Base-by-base conservation (phyloP, 2,888 invertebrate species). In the Parapristionchus giblindavisi region DNA sequence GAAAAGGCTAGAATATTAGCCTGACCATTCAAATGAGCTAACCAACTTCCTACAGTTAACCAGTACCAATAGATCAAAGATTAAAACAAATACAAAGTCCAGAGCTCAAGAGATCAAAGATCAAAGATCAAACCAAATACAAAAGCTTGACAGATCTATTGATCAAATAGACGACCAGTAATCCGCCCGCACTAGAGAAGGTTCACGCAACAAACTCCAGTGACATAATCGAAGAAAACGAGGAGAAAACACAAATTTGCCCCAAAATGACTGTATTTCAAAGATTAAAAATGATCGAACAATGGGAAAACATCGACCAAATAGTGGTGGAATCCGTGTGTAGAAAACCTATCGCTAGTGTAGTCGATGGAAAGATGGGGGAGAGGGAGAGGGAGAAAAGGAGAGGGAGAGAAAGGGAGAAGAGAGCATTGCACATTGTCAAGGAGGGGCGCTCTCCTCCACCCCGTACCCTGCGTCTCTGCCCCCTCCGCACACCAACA, bases 391-490 rank as follows among this genome's bases (percentile, higher is more conserved):
- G 29, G 60, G 21, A 24, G 63, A 29, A n/a, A n/a, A 60, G 21
- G 34, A 24, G 60, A 24, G 32, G 34, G 60, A 36, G 32, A 29
- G 34, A 21, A 60, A 36, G 36, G 32, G 60, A 34, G 21, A 6
- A 27, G 21, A 11, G 63, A 14, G 63, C 6, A 29, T 14, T 17
- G 43, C 27, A 40, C 11, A 5, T 8, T 11, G 38, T 3, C 29
- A 29, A 0, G 34, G 34, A 11, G 43, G 63, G 29, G 27, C 43
- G 63, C 43, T 43, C 36, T 29, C n/a, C n/a, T n/a, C n/a, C n/a
- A n/a, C n/a, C n/a, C n/a, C n/a, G 43, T 65, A 65, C 63, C 43
- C 63, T 65, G 63, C 63, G 63, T 65, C 63, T 65, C 43, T 65
- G 43, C 63, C 38, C 61, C n/a, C 61, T 32, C 61, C 43, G 14